A percentile compares a stretch with the other conserved stretches of the same genome.
phyloP scores from a whole-genome alignment of 2,113 vertebrate genomes.

The Tyrannus savana region DNA sequence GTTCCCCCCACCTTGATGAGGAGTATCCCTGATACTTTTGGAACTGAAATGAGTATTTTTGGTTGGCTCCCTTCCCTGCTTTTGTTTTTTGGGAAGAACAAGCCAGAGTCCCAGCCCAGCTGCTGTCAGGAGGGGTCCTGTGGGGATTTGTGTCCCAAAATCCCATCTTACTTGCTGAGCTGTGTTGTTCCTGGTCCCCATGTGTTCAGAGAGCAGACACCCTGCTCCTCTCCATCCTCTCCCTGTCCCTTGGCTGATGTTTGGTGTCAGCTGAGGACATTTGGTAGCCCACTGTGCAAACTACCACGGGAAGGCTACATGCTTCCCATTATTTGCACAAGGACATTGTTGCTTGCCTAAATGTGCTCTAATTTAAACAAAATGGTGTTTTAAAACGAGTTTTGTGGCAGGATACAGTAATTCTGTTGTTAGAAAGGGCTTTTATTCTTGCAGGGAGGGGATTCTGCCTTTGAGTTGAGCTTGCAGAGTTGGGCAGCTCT shows the following conservation, averaged over 20 bases:
- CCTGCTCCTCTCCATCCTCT: not conserved
- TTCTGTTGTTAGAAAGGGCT: not conserved
- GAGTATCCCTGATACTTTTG: not conserved
- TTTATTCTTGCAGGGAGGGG: too few relatives aligned
- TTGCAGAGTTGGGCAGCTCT: not conserved
- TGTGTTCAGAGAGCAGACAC: not conserved
- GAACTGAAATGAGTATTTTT: rapidly evolving
- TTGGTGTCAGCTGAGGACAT: not conserved
- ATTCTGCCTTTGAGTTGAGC: not conserved
- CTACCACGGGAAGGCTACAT: not conserved
- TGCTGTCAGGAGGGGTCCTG: not conserved
- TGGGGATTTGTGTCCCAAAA: not conserved
- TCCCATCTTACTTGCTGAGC: not conserved
- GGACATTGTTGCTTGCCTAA: not conserved
- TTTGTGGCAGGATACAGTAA: not conserved
- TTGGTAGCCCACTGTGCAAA: not conserved
- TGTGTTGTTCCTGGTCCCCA: not conserved
- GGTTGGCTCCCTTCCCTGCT: not conserved
- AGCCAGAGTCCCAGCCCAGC: not conserved
- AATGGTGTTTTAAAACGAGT: rapidly evolving
- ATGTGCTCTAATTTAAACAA: not conserved
- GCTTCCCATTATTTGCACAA: not conserved
- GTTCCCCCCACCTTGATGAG: rapidly evolving
- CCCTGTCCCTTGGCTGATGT: not conserved
- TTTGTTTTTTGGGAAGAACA: not conserved